phyloP scores from a whole-genome alignment of 2,113 vertebrate species.

The Ia io region DNA sequence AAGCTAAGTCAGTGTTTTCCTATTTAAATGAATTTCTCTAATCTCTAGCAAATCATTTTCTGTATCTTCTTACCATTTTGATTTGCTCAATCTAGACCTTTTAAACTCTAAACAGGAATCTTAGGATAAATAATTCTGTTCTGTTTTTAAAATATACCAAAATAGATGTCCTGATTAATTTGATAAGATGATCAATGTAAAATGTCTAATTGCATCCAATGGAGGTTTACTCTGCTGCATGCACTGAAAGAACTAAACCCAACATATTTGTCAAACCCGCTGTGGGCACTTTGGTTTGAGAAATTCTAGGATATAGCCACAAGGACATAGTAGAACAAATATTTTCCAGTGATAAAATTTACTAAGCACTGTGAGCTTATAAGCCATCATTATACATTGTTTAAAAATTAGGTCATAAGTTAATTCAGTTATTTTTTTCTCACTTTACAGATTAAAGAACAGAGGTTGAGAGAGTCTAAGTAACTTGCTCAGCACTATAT shows the following conservation, averaged over 20 bases:
- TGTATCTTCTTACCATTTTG: background rate
- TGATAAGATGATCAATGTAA: constrained; percentile 46
- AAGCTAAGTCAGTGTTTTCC: constrained; percentile 46
- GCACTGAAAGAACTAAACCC: background rate
- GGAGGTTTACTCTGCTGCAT: background rate
- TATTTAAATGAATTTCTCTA: constrained; percentile 31
- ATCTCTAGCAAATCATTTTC: constrained; percentile 3
- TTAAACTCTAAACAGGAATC: constrained; percentile 53
- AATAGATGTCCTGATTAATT: background rate
- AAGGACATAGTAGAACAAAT: background rate
- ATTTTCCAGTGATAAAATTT: background rate
- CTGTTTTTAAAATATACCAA: constrained; percentile 57
- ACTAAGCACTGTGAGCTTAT: background rate
- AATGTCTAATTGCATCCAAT: constrained; percentile 14
- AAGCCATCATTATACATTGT: background rate
- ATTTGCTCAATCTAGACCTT: constrained; percentile 42
- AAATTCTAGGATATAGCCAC: background rate
- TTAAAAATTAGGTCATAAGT: background rate
- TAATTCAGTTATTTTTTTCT: background rate
- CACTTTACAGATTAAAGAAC: background rate
- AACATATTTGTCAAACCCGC: background rate
- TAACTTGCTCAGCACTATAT: background rate
- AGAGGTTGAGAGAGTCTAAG: background rate
- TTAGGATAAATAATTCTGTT: constrained; percentile 10
- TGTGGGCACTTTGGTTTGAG: background rate